Conservation (phyloP, 2,113 vertebrate genomes). For the Suncus etruscus region DNA sequence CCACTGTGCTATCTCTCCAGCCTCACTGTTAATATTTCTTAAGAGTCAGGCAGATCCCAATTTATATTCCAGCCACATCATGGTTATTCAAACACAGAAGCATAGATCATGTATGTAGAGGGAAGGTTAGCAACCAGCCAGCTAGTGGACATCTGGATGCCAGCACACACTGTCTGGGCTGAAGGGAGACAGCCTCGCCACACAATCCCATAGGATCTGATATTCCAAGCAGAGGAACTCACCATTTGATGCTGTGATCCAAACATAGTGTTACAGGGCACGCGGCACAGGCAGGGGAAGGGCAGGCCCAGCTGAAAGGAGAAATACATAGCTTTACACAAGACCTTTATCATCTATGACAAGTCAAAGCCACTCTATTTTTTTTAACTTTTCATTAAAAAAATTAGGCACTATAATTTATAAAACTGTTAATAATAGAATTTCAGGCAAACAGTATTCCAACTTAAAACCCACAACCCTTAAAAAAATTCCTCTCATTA, state of each 20-base stretch:
- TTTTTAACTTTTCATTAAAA: no score
- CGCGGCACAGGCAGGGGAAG: constrained; percentile 92
- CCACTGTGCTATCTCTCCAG: no score
- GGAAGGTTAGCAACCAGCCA: not conserved
- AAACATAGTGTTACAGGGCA: constrained; percentile 98
- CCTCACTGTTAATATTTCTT: not conserved
- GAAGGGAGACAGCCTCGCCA: not conserved
- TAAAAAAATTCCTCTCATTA: not conserved
- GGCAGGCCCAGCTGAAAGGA: constrained; percentile 88
- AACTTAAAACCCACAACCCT: no score
- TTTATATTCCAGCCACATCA: not conserved
- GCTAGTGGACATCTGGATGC: not conserved
- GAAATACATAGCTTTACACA: constrained; percentile 6
- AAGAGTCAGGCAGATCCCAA: not conserved
- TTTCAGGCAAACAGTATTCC: no score
- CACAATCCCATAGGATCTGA: not conserved
- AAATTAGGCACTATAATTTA: no score
- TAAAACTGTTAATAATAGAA: no score
- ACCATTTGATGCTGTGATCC: constrained; percentile 99
- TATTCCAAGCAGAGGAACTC: constrained; percentile 74
- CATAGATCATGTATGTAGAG: not conserved
- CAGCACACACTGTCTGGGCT: not conserved
- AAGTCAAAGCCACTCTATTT: constrained; percentile 16
- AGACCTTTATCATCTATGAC: not conserved
- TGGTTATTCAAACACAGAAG: not conserved